Conservation (phyloP, 2,113 vertebrate species). For the Cichladusa arquata region DNA sequence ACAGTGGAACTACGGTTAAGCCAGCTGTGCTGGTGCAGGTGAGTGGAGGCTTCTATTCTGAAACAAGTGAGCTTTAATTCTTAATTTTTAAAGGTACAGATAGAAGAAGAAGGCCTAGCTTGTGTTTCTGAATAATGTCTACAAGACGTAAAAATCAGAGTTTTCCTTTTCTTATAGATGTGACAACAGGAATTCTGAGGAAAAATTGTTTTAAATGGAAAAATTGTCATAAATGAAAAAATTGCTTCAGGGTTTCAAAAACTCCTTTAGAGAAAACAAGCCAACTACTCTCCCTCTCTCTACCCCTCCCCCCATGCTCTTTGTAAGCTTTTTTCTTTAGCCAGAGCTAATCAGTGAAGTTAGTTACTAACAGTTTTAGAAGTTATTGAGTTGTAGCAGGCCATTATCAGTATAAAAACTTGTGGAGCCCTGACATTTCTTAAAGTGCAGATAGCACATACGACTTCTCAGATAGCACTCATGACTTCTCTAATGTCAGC, state of each 20-base stretch:
- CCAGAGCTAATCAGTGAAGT: background rate
- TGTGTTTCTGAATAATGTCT: background rate
- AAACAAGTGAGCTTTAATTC: background rate
- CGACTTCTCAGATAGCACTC: no score
- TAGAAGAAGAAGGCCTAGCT: background rate
- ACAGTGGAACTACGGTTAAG: background rate
- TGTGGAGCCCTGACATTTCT: background rate
- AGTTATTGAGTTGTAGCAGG: background rate
- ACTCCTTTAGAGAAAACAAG: background rate
- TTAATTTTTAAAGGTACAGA: background rate
- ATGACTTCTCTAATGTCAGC: background rate
- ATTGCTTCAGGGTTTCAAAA: background rate
- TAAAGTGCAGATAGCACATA: background rate
- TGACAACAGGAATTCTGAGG: background rate
- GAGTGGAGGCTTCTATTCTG: background rate
- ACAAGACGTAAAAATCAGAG: background rate
- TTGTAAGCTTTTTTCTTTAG: background rate
- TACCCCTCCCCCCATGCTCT: rapidly evolving
- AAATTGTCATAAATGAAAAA: background rate
- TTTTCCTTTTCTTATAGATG: background rate
- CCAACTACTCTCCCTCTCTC: background rate
- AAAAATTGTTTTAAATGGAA: background rate
- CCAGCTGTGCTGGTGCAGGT: background rate
- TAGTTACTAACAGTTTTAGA: background rate
- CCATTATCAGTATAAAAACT: background rate